Evolutionary conservation across 1,140 invertebrate genomes (phyloP).

Genomic region (Chironomus striatipennis): DNA sequence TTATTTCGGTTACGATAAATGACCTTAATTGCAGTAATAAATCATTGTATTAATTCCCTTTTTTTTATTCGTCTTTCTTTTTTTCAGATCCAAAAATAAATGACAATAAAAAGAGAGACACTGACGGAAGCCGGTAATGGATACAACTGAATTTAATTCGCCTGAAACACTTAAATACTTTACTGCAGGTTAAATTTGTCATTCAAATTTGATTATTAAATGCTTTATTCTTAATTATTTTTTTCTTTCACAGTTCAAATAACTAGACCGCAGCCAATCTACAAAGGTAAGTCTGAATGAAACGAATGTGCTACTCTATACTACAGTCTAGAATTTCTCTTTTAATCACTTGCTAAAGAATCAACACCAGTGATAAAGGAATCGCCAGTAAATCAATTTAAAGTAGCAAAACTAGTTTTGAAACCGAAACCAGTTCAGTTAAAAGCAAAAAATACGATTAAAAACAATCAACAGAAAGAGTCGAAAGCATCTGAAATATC

Average conservation of each 20-base stretch:
- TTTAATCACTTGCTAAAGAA: background rate
- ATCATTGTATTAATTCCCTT: background rate
- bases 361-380: background rate
- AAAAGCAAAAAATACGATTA: background rate
- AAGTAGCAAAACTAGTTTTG: constrained; percentile 10
- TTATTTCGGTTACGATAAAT: background rate
- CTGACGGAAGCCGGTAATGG: background rate
- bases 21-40: constrained; percentile 1
- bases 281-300: background rate
- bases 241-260: background rate
- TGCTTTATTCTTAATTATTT: background rate
- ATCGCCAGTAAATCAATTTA: constrained; percentile 1
- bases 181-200: background rate
- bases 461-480: background rate
- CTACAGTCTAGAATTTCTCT: background rate
- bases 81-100: constrained; percentile 14
- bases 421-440: background rate
- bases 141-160: background rate
- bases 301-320: background rate
- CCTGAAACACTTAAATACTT: background rate
- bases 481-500: background rate
- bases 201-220: background rate
- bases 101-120: constrained; percentile 7
- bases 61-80: background rate
- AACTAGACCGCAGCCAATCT: background rate